A percentile compares a stretch with the other conserved stretches of the same genome.
Conservation (phyloP, 1,140 invertebrate genomes). For the Idris sp. region DNA sequence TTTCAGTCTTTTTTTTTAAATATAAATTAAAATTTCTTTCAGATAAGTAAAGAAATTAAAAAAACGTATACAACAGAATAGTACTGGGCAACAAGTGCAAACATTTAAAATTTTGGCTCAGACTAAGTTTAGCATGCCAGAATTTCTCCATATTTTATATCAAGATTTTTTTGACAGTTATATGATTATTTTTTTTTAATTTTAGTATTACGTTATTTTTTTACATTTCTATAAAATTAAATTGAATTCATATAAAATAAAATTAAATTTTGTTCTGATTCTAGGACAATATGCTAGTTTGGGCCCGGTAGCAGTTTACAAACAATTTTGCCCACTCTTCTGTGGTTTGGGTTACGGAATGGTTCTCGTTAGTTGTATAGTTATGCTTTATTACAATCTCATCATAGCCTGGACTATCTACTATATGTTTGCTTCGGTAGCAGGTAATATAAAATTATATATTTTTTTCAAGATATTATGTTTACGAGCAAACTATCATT, state of each 20-base stretch:
- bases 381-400: slow-evolving; percentile 91
- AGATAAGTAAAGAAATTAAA: too few relatives aligned
- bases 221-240: neutral
- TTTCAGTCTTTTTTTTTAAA: too few relatives aligned
- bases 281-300: slow-evolving; percentile 84
- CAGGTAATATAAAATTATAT: slow-evolving; percentile 77
- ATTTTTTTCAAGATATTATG: too few relatives aligned
- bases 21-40: too few relatives aligned
- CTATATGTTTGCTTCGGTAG: slow-evolving; percentile 88
- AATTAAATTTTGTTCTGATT: slow-evolving; percentile 14
- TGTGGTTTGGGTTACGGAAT: slow-evolving; percentile 89
- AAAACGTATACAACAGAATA: too few relatives aligned
- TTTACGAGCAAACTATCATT: too few relatives aligned
- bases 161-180: too few relatives aligned
- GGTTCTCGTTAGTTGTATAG: slow-evolving; percentile 89
- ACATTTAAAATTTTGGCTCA: too few relatives aligned
- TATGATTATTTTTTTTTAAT: too few relatives aligned
- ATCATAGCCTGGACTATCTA: slow-evolving; percentile 92
- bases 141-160: too few relatives aligned
- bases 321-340: slow-evolving; percentile 84
- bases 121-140: too few relatives aligned
- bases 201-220: neutral
- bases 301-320: slow-evolving; percentile 85
- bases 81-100: too few relatives aligned
- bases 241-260: neutral